Percentiles rank a stretch among this genome's conserved stretches.
These are phyloP conservation scores for Galleria mellonella DNA, from an alignment of 1,140 invertebrate genomes.

Conservation along the genomic window DNA sequence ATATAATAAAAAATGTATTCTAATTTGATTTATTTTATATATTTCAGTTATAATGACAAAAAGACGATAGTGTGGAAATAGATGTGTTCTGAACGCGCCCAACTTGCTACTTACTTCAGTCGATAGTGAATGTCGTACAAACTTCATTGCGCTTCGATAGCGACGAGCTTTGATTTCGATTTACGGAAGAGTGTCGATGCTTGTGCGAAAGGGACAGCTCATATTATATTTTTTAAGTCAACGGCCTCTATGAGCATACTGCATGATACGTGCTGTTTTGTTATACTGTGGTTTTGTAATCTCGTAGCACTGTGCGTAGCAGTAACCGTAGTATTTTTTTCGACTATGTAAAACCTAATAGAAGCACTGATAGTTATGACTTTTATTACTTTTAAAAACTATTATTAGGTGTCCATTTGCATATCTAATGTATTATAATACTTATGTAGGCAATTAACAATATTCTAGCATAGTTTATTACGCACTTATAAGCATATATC, in stretches of 20 bases:
- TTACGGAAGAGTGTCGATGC: slow-evolving; percentile 64
- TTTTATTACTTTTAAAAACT: no score
- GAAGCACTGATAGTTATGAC: neutral
- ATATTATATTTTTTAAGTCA: slow-evolving; percentile 65
- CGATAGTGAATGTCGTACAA: slow-evolving; percentile 21
- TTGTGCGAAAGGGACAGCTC: slow-evolving; percentile 41
- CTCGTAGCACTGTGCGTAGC: slow-evolving; percentile 18
- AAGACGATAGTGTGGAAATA: no score
- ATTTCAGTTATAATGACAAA: no score
- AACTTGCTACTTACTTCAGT: slow-evolving; percentile 43
- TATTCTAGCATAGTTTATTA: no score
- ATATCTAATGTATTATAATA: no score
- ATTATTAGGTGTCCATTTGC: no score
- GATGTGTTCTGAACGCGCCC: slow-evolving; percentile 42
- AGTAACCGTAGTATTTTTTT: neutral
- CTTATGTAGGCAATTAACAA: no score
- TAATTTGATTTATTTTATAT: no score
- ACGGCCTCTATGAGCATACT: slow-evolving; percentile 61
- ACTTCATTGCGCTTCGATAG: slow-evolving; percentile 60
- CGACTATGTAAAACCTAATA: no score
- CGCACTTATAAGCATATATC: no score
- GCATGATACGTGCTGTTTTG: slow-evolving; percentile 34
- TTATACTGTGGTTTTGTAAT: slow-evolving; percentile 43
- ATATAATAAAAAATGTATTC: no score
- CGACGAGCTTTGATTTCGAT: slow-evolving; percentile 73